Conservation (phyloP, 2,113 vertebrate genomes). For the Catharus fuscescens region DNA sequence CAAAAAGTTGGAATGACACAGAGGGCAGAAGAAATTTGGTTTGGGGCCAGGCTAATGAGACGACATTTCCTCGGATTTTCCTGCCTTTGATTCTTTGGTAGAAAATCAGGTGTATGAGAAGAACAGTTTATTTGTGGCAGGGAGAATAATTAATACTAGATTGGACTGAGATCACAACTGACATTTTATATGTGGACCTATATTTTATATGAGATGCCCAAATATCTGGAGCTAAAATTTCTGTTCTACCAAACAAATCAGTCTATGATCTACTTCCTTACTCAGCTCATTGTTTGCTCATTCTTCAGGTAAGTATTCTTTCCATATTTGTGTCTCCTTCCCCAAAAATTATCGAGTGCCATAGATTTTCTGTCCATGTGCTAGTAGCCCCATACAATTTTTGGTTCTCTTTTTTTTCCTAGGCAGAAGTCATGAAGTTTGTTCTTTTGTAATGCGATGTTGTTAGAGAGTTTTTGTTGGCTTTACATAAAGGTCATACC, state of each 20-base stretch:
- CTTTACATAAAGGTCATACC: not conserved
- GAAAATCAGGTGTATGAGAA: not conserved
- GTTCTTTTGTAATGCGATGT: not conserved
- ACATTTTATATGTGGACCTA: not conserved
- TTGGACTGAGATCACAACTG: not conserved
- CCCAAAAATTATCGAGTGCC: not conserved
- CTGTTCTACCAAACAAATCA: not conserved
- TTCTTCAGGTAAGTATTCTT: not conserved
- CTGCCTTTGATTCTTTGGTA: not conserved
- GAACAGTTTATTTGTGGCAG: not conserved
- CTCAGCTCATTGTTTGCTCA: not conserved
- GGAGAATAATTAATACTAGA: not conserved
- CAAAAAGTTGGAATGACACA: not conserved
- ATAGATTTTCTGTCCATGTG: not conserved
- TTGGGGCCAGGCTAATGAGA: not conserved
- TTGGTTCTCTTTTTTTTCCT: not conserved
- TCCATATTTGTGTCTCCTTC: not conserved
- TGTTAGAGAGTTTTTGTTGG: not conserved
- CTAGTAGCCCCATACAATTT: not conserved
- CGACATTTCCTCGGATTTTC: not conserved
- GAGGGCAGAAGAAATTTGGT: not conserved
- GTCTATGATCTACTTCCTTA: not conserved
- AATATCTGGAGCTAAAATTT: not conserved
- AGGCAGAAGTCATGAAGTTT: not conserved
- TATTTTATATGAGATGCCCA: not conserved